These are phyloP conservation scores for Drymonia ruficornis DNA, from an alignment of 2,888 invertebrate genomes.

Conservation along the genomic window DNA sequence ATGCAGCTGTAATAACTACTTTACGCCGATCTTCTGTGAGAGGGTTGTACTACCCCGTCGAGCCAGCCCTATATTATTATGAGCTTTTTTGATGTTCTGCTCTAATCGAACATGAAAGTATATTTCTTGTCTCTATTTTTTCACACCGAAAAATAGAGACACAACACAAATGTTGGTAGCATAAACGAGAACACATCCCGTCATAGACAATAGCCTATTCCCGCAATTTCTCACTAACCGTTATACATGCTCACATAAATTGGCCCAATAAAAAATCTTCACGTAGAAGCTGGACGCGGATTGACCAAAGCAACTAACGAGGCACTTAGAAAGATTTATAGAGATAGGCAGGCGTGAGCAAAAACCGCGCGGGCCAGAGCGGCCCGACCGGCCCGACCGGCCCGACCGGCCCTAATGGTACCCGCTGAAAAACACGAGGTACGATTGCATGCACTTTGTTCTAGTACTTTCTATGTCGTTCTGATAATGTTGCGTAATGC, in stretches of 20 bases:
- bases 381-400: conserved; percentile 55
- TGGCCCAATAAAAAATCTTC: conserved; percentile 60
- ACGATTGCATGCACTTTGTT: conserved; percentile 14
- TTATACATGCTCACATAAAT: conserved; percentile 28
- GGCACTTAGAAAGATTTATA: conserved; percentile 75
- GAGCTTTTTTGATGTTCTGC: too few relatives aligned
- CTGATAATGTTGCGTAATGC: conserved; percentile 1
- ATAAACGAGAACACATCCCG: neutral
- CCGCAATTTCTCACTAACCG: neutral
- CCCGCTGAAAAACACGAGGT: conserved; percentile 5
- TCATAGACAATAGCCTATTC: neutral
- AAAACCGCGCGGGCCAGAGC: conserved; percentile 62
- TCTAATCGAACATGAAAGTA: too few relatives aligned
- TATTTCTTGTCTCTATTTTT: too few relatives aligned
- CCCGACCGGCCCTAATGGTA: conserved; percentile 56
- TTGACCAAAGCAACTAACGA: conserved; percentile 73
- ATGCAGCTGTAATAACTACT: too few relatives aligned
- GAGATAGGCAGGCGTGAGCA: conserved; percentile 60
- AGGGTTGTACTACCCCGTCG: too few relatives aligned
- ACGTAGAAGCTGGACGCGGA: conserved; percentile 57
- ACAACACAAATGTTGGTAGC: neutral
- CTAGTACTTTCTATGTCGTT: conserved; percentile 2
- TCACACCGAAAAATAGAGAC: too few relatives aligned
- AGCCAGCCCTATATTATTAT: too few relatives aligned
- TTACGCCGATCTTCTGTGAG: too few relatives aligned